phyloP scores from a whole-genome alignment of 2,113 vertebrate genomes.

The Burhinus bistriatus region DNA sequence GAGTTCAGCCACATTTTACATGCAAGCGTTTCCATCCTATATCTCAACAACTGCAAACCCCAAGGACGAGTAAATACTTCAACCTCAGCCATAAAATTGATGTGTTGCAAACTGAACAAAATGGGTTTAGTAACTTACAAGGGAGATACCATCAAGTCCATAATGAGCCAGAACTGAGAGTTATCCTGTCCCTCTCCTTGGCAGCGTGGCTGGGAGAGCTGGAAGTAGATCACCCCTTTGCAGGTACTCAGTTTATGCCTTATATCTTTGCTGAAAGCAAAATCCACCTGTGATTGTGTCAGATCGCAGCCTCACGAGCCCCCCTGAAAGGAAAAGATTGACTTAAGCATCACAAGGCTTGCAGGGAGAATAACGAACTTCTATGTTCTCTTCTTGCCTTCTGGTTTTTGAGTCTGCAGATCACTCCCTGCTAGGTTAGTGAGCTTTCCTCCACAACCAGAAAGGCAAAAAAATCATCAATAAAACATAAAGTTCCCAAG shows the following conservation, averaged over 20 bases:
- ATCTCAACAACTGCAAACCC: slow-evolving; percentile 42
- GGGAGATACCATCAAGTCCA: slow-evolving; percentile 35
- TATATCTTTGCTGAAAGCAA: background rate
- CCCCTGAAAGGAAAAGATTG: background rate
- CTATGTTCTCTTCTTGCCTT: background rate
- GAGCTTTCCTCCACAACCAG: background rate
- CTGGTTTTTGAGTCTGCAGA: background rate
- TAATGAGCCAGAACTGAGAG: slow-evolving; percentile 28
- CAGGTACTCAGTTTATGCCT: background rate
- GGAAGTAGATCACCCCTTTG: background rate
- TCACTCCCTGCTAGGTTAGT: background rate
- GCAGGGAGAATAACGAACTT: background rate
- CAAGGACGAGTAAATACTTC: slow-evolving; percentile 60
- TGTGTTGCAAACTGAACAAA: slow-evolving; percentile 48
- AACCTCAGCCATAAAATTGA: slow-evolving; percentile 53
- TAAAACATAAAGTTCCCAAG: background rate
- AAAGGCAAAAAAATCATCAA: background rate
- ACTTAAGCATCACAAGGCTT: background rate
- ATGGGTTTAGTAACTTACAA: slow-evolving; percentile 33
- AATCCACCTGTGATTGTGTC: background rate
- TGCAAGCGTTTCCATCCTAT: background rate
- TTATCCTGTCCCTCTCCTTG: background rate
- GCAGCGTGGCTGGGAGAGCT: background rate
- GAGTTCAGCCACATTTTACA: slow-evolving; percentile 51
- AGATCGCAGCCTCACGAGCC: background rate